These are phyloP conservation scores for Erythrolamprus reginae DNA, from an alignment of 2,113 vertebrate genomes.

Conservation along the genomic window DNA sequence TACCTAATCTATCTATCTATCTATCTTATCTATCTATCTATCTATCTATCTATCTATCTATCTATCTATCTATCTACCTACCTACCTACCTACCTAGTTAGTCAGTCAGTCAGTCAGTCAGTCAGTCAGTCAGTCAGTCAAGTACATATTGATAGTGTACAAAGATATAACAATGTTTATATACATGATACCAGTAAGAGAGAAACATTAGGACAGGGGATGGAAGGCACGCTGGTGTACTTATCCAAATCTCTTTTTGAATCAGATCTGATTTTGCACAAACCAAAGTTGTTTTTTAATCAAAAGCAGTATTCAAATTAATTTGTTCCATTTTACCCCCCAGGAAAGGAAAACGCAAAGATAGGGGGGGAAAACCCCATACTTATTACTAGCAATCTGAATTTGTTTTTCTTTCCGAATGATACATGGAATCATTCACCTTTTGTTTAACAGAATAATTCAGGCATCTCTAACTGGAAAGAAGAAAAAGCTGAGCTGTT, in stretches of 20 bases:
- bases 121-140: too few species aligned
- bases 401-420: constrained; percentile 28
- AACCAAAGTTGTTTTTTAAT: background rate
- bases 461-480: constrained; percentile 34
- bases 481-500: constrained; percentile 50
- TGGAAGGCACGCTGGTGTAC: too few species aligned
- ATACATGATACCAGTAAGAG: too few species aligned
- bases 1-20: too few species aligned
- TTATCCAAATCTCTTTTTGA: background rate
- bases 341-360: constrained; percentile 9
- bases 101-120: too few species aligned
- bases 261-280: background rate
- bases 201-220: too few species aligned
- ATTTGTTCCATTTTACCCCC: background rate
- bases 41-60: too few species aligned
- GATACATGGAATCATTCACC: constrained; percentile 35
- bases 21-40: too few species aligned
- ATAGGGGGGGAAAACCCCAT: constrained; percentile 15
- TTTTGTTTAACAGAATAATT: constrained; percentile 57
- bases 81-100: too few species aligned
- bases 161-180: too few species aligned
- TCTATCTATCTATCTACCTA: too few species aligned
- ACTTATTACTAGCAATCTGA: constrained; percentile 48
- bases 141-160: too few species aligned
- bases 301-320: background rate